Percentiles rank a stretch among this genome's conserved stretches.
phyloP scores from a whole-genome alignment of 2,113 vertebrate species.

The Thunnus maccoyii region DNA sequence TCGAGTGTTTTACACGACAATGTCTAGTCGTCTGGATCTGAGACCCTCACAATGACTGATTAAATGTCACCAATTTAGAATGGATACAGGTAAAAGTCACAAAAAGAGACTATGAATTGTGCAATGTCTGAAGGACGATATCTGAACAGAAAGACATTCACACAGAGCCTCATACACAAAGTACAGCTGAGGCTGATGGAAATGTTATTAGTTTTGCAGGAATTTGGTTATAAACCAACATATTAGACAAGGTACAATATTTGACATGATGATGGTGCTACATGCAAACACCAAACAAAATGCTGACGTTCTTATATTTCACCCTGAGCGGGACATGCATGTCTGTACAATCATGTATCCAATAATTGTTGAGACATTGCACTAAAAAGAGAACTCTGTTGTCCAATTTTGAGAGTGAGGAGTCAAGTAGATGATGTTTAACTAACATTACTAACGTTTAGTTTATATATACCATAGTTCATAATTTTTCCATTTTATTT shows the following conservation, averaged over 20 bases:
- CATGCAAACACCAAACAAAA: no score
- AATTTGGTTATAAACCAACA: no score
- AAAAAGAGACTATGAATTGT: background rate
- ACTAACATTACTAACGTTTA: background rate
- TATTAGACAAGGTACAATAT: no score
- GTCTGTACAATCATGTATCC: no score
- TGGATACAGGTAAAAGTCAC: conserved; percentile 23
- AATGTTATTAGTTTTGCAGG: no score
- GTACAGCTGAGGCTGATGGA: no score
- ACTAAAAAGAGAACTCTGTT: background rate
- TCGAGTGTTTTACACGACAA: conserved; percentile 16
- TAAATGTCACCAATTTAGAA: conserved; percentile 33
- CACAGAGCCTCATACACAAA: background rate
- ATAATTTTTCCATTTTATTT: conserved; percentile 15
- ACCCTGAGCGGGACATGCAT: no score
- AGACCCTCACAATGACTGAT: conserved; percentile 41
- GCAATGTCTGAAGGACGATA: conserved; percentile 1
- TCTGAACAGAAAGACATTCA: background rate
- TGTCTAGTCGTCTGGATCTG: conserved; percentile 11
- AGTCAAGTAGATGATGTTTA: background rate
- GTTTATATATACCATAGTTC: background rate
- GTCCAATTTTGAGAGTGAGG: background rate
- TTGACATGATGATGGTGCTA: no score
- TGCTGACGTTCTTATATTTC: no score
- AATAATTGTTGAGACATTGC: no score